Evolutionary conservation across 2,888 invertebrate species (phyloP), one percentile per base, ranked within the genome.

Genomic region (Drosophila stalkeri): DNA sequence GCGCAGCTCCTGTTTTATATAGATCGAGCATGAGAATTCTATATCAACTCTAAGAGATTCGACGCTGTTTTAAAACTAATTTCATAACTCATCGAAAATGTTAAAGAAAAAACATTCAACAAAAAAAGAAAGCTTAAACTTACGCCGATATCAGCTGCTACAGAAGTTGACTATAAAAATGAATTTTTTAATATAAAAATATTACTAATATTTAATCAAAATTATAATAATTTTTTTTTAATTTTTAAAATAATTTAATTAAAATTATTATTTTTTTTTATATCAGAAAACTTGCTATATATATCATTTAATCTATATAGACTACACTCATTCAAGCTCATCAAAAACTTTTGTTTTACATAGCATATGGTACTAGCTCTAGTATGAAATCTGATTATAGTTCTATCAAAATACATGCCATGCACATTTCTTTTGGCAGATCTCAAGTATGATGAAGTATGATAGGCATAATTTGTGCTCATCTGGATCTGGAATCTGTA

Each of bases 401-500:
- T 31, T 49, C 12, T 18, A 33, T 12, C 14, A 3, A 4, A 14
- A 51, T 35, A 33, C 51, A 14, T 18, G 51, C 18, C 51, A 51
- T 51, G 51, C 51, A 51, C 33, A 51, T 14, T 51, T 20, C 6
- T 14, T 51, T 35, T 7, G 1, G 18, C 12, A 14, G 18, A 8
- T 18, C 51, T 51, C 14, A 14, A 20, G 33, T 14, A 51, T 35
- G 51, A 51, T 51, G 51, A 35, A 51, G 51, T 14, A 35, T 51
- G 51, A 35, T 51, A 8, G 33, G 51, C 33, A 51, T 51, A 51
- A 51, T 51, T 51, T 33, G 51, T 14, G 51, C 54, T 37, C 39
- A 37, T 20, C 35, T 51, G 49, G 33, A 37, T 35, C 20, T 51
- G 49, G 33, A 57, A 27, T 55, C 49, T 68, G 23, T n/a, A 57